Base-by-base conservation (phyloP, 1,140 invertebrate species). In the Drosophila nannoptera region DNA sequence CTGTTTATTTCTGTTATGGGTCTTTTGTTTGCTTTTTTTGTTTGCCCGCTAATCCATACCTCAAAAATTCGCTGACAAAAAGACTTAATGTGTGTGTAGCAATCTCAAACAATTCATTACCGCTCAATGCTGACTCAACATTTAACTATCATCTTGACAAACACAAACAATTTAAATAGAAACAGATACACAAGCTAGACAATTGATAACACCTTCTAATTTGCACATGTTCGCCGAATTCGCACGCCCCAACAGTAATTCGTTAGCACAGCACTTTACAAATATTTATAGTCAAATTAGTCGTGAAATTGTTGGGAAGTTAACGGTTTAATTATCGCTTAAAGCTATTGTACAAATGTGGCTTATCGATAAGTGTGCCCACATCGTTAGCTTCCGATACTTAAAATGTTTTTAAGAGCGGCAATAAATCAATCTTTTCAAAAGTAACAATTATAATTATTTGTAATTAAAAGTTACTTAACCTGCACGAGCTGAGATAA, bases 11-110 rank as follows among this genome's bases (percentile, higher is more conserved):
- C 53, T 7, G 48, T 67, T 54, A 61, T 7, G 48, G 33, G 61
- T 54, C 31, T 33, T 67, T 7, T 54, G 61, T 54, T 36, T 33
- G 65, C 58, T 54, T 62, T 61, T 54, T 61, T 43, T 48, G 65
- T 68, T 62, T 68, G 65, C 58, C 58, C 42, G 49, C 42, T 40
- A 68, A 48, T 9, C 29, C 45, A 62, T 54, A 32, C 45, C 58
- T 36, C 58, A 38, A 54, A 31, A 60, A 16, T 32, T 36, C 59
- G 58, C 65, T 68, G 49, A 54, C 65, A 61, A 59, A 48, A 40
- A 40, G n/a, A 42, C 22, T 22, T 22, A 45, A 43, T 59, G 29
- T 46, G 7, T 66, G 54, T 58, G 61, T 52, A 68, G 54, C 52
- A 68, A 64, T 42, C 46, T 42, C 11, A 43, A 61, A 61, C 33